Conservation (phyloP, 2,888 invertebrate species). For the Microplitis deprimator region DNA sequence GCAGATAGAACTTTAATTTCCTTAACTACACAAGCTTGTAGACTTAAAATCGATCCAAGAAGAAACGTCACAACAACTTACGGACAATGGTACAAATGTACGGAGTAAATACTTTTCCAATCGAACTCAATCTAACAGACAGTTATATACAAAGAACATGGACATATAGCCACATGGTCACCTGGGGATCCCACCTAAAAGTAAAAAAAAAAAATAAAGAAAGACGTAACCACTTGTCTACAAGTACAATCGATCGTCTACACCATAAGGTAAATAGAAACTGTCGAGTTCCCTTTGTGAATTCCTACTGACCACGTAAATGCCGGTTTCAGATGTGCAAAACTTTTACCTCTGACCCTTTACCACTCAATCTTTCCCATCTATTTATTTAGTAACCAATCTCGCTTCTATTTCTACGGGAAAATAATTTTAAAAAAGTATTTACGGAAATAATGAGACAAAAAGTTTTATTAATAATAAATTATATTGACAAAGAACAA, state of each 20-base stretch:
- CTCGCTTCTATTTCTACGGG: slow-evolving; percentile 10
- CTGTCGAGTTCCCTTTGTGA: slow-evolving; percentile 22
- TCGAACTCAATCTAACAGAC: not conserved
- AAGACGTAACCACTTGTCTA: not conserved
- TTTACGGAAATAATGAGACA: not conserved
- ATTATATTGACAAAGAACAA: too few species aligned
- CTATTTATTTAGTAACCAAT: not conserved
- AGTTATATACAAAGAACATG: not conserved
- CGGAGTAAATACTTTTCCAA: not conserved
- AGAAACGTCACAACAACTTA: not conserved
- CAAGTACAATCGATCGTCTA: not conserved
- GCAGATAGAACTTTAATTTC: not conserved
- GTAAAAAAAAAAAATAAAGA: not conserved
- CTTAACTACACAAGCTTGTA: not conserved
- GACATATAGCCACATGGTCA: not conserved
- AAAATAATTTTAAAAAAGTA: not conserved
- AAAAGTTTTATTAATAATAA: not conserved
- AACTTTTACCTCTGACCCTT: slow-evolving; percentile 11
- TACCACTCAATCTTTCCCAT: not conserved
- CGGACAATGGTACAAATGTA: not conserved
- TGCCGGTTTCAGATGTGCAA: slow-evolving; percentile 15
- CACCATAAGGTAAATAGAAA: slow-evolving; percentile 19
- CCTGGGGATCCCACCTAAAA: not conserved
- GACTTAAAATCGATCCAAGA: not conserved
- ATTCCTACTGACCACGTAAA: slow-evolving; percentile 15